A percentile compares a stretch with the other conserved stretches of the same genome.
These are phyloP conservation scores for Batillaria attramentaria DNA, from an alignment of 1,140 invertebrate genomes.

Conservation along the genomic window DNA sequence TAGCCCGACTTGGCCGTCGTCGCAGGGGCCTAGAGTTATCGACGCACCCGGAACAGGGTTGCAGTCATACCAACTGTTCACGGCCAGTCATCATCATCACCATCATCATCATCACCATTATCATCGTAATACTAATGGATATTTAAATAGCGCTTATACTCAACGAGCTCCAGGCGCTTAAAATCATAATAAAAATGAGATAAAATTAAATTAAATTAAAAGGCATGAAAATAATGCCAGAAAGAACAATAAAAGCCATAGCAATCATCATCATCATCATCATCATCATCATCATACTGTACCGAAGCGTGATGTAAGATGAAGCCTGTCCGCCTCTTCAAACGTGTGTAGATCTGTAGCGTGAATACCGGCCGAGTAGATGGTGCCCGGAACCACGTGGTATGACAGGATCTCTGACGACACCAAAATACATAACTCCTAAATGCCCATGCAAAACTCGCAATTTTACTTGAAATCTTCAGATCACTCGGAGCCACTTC, in stretches of 20 bases:
- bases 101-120: no score
- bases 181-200: neutral
- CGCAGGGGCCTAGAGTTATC: no score
- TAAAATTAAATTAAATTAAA: neutral
- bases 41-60: no score
- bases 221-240: neutral
- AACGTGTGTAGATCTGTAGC: constrained; percentile 43
- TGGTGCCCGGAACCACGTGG: constrained; percentile 65
- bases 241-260: neutral
- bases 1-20: no score
- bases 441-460: no score
- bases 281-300: neutral
- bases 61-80: no score
- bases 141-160: no score
- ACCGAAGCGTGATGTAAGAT: neutral
- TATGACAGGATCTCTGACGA: constrained; percentile 65
- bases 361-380: constrained; percentile 43
- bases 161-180: no score
- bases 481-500: no score
- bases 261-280: neutral
- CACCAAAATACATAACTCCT: neutral
- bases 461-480: no score
- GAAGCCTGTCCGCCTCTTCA: constrained; percentile 24
- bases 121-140: no score
- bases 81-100: no score